Conservation (phyloP, 2,113 vertebrate genomes). For the Gasterosteus aculeatus region DNA sequence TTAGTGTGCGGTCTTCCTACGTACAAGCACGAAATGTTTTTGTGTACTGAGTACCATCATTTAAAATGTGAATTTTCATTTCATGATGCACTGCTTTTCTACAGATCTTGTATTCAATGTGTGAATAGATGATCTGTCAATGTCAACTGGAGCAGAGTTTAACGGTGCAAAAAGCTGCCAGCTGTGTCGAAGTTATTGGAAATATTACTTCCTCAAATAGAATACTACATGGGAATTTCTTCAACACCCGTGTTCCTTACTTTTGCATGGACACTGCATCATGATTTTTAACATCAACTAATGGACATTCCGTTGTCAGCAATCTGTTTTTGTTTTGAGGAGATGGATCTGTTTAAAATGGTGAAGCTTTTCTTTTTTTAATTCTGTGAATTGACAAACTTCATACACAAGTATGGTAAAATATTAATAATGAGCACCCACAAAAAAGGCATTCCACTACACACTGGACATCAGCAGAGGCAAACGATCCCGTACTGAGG, state of each 20-base stretch:
- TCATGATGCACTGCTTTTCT: neutral
- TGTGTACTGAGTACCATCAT: neutral
- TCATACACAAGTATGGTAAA: neutral
- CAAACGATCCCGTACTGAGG: conserved; percentile 34
- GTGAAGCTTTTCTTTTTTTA: too few species aligned
- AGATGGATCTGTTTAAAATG: neutral
- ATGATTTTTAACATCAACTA: neutral
- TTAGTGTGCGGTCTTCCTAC: neutral
- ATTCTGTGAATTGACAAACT: neutral
- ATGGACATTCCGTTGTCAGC: neutral
- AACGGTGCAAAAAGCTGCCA: conserved; percentile 30
- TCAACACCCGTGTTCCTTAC: too few species aligned
- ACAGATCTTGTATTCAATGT: conserved; percentile 22
- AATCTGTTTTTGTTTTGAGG: neutral
- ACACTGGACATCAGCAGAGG: conserved; percentile 32
- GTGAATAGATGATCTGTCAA: conserved; percentile 18
- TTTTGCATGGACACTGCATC: neutral
- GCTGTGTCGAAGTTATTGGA: neutral
- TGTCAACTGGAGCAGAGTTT: neutral
- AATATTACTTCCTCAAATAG: conserved; percentile 23
- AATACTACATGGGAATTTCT: too few species aligned
- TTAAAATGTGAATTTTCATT: conserved; percentile 11
- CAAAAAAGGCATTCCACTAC: conserved; percentile 13
- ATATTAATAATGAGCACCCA: conserved; percentile 47
- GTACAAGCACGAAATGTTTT: neutral